phyloP scores from a whole-genome alignment of 2,113 vertebrate species.

The Sciurus niger region DNA sequence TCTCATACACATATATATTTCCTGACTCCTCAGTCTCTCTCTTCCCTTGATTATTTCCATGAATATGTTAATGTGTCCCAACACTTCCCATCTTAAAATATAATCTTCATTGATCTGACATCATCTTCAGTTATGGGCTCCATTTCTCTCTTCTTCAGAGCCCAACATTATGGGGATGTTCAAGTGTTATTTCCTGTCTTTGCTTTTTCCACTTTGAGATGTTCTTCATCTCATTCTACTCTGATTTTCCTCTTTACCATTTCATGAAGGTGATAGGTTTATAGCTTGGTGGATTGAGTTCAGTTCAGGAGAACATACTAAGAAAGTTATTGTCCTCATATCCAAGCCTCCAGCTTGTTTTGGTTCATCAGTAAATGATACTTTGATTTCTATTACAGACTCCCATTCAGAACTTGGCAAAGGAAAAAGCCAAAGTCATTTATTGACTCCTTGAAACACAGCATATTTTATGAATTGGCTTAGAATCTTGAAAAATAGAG shows the following conservation, averaged over 20 bases:
- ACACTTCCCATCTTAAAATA: slow-evolving; percentile 28
- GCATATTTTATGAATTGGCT: neutral
- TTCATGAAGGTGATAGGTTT: neutral
- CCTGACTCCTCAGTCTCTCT: neutral
- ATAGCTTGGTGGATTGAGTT: neutral
- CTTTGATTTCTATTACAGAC: slow-evolving; percentile 42
- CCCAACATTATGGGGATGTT: neutral
- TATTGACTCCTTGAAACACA: neutral
- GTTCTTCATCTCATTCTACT: neutral
- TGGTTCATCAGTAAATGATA: neutral
- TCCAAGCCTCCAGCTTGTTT: neutral
- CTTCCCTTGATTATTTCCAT: neutral
- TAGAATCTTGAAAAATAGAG: neutral
- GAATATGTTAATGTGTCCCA: neutral
- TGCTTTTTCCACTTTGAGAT: neutral
- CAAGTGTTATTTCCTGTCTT: neutral
- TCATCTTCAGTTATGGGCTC: neutral
- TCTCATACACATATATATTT: neutral
- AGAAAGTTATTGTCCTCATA: neutral
- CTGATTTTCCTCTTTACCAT: neutral
- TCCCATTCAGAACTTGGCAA: neutral
- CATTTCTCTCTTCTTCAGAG: neutral
- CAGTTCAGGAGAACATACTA: neutral
- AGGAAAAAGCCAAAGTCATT: neutral
- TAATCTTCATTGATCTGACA: neutral